Evolutionary conservation across 2,888 invertebrate genomes (phyloP).

Genomic region (Noctuana brunneofusca): DNA sequence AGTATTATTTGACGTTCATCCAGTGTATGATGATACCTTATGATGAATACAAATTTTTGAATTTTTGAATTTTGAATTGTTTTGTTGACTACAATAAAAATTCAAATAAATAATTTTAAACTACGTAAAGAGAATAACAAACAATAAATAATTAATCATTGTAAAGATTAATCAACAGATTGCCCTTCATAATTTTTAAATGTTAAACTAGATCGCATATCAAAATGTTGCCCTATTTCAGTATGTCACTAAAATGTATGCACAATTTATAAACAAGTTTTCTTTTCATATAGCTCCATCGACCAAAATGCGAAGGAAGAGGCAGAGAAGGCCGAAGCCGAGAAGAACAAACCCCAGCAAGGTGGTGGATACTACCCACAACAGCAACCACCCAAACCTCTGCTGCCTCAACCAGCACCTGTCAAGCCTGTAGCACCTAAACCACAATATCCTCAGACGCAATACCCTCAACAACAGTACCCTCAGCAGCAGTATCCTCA

Average conservation of each 20-base stretch:
- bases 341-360: constrained; percentile 53
- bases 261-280: constrained; percentile 2
- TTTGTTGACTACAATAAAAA: too few relatives aligned
- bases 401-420: constrained; percentile 41
- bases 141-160: too few relatives aligned
- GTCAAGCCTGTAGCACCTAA: constrained; percentile 38
- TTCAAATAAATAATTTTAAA: too few relatives aligned
- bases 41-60: too few relatives aligned
- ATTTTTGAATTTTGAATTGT: too few relatives aligned
- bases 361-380: constrained; percentile 38
- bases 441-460: constrained; percentile 42
- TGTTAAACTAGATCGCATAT: too few relatives aligned
- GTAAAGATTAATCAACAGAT: too few relatives aligned
- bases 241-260: background rate
- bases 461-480: constrained; percentile 37
- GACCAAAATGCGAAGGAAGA: constrained; percentile 65
- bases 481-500: constrained; percentile 38
- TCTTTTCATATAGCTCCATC: constrained; percentile 51
- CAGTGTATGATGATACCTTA: too few relatives aligned
- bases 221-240: too few relatives aligned
- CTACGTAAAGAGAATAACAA: too few relatives aligned
- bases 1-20: too few relatives aligned
- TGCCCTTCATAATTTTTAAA: too few relatives aligned
- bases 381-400: constrained; percentile 41
- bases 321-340: constrained; percentile 55